Conservation (phyloP, 30 jellyfish, hydroid and myxozoan species). For the Aurelia sp. region DNA sequence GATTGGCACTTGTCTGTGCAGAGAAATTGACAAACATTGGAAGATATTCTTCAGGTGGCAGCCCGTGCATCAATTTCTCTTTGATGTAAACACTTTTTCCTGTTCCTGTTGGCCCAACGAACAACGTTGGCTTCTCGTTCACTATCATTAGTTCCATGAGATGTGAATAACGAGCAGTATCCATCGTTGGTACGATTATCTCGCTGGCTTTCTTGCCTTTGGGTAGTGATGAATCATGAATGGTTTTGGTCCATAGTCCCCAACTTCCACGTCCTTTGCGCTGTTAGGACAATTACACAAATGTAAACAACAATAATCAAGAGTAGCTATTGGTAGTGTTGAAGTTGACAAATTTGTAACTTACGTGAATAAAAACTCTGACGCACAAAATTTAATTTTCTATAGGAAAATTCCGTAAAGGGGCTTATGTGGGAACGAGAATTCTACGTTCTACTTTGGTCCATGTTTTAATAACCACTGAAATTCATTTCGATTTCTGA, state of each 20-base stretch:
- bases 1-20: constrained; percentile 98
- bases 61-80: constrained; percentile 89
- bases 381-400: no score
- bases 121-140: constrained; percentile 82
- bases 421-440: no score
- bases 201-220: constrained; percentile 85
- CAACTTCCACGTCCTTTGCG: constrained; percentile 99
- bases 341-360: no score
- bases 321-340: no score
- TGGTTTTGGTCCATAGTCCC: constrained; percentile 94
- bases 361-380: no score
- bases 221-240: constrained; percentile 81
- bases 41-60: constrained; percentile 81
- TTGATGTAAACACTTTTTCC: constrained; percentile 98
- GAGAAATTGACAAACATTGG: constrained; percentile 96
- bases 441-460: no score
- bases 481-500: no score
- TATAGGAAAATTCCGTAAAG: no score
- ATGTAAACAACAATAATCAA: neutral
- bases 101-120: constrained; percentile 98
- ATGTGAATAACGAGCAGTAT: constrained; percentile 96
- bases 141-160: constrained; percentile 88
- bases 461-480: no score
- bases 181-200: constrained; percentile 97
- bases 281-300: constrained; percentile 35